Evolutionary conservation across 2,888 invertebrate species (phyloP), one percentile per base, ranked within the genome.

Genomic region (Hymenopus coronatus): DNA sequence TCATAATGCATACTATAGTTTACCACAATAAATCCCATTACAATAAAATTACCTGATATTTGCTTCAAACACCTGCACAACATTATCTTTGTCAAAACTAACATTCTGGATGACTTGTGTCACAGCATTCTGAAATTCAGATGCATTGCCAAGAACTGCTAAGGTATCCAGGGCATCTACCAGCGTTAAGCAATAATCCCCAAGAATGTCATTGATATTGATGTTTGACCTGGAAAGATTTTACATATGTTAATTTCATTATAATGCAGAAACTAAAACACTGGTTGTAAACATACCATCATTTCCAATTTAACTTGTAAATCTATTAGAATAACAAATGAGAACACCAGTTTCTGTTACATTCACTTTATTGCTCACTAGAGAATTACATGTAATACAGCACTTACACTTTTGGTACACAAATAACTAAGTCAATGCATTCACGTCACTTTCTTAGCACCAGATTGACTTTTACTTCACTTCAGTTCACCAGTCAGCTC

Each of bases 141-240:
- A 93, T n/a, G 91, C 92, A 92, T 95, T 95, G 54, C 95, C 95
- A 92, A 95, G 93, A 28, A 95, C 94, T 8, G 94, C 95, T 87
- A 96, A 92, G 3, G 95, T 95, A 91, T 95, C 95, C 89, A 96
- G 92, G 9, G 95, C 92, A 92, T 96, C 96, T 54, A 96, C 93
- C 88, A 96, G 92, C 6, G 95, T 95, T 82, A 96, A 92, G 83
- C 94, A 94, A 92, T 95, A 96, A 91, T 95, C 95, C 83, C 96
- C 96, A 7, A 96, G 93, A 14, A 95, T 95, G 93, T 96, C 96
- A 93, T 96, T 96, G 89, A 96, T 95, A 91, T 96, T 96, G 90
- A 96, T 95, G 91, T 96, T 96, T 89, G 94, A 94, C 90, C 95
- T 95, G 92, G 90, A 93, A 93, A 46, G 89, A 70, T 70, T 70